These are phyloP conservation scores for Toxotes lorentzi DNA, from an alignment of 2,797 vertebrate genomes.

Conservation along the genomic window DNA sequence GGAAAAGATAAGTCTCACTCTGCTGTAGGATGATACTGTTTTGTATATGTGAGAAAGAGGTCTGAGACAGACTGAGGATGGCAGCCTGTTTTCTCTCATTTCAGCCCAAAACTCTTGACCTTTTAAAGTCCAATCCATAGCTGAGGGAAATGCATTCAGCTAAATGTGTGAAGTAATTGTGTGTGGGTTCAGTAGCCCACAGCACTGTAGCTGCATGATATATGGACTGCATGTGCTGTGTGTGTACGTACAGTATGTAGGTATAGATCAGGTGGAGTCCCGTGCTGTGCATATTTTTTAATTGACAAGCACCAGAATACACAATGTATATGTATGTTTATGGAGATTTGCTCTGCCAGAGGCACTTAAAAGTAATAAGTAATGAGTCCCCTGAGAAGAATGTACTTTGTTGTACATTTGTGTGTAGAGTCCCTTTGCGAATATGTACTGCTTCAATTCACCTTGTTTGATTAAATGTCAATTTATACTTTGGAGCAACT, in stretches of 20 bases:
- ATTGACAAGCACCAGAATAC: background rate
- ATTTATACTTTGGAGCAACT: slow-evolving; percentile 27
- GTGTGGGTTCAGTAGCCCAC: slow-evolving; percentile 27
- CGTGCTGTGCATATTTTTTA: background rate
- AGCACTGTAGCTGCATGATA: background rate
- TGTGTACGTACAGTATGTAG: background rate
- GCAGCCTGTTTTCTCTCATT: slow-evolving; percentile 17
- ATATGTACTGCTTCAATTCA: slow-evolving; percentile 19
- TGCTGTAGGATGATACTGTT: slow-evolving; percentile 14
- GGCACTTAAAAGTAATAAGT: slow-evolving; percentile 22
- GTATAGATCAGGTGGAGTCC: slow-evolving; percentile 7
- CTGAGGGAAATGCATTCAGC: slow-evolving; percentile 32
- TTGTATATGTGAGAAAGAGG: slow-evolving; percentile 24
- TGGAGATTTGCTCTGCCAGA: slow-evolving; percentile 22
- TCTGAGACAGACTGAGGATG: background rate
- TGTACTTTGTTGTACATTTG: slow-evolving; percentile 9
- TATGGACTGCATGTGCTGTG: slow-evolving; percentile 3
- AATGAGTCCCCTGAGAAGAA: slow-evolving; percentile 47
- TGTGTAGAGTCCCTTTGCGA: slow-evolving; percentile 18
- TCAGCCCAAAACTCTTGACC: slow-evolving; percentile 38
- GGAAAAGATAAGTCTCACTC: background rate
- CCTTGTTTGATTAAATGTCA: slow-evolving; percentile 51
- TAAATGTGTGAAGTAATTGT: slow-evolving; percentile 29
- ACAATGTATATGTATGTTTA: slow-evolving; percentile 12
- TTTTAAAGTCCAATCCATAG: slow-evolving; percentile 31